Base-by-base conservation (phyloP, 2,113 vertebrate genomes). In the Clarias magur region DNA sequence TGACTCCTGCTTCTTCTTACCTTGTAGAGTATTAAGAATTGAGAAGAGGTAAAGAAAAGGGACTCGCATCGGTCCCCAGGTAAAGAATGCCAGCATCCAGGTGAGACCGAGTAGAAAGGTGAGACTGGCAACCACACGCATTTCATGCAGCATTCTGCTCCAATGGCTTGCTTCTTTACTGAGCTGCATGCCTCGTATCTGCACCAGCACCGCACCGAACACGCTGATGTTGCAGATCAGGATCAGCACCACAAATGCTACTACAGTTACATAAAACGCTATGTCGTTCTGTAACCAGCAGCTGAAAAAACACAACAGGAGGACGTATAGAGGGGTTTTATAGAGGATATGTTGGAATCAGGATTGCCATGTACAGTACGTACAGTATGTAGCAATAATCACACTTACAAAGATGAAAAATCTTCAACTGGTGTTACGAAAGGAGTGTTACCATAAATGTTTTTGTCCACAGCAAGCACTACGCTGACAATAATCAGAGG, bases 101-200 rank as follows among this genome's bases (percentile, higher is more conserved):
- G 96, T 97, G 90, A 99, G 94, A n/a, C 97, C 97, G 63, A 97
- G 92, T 84, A 99, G 94, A 82, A 97, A 94, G 0, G 95, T 96
- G 87, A 99, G 93, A 80, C 97, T 95, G 83, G 92, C 94, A 27
- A 95, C 94, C 1, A 94, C 95, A 92, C 93, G 96, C 88, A 97
- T 17, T 86, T 98, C 95, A 23, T 93, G 93, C 30, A 96, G 88
- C 13, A 94, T 88, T 17, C 21, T 13, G 0, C 0, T 3, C 38
- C 89, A 89, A 88, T 88, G 92, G 78, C 89, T 90, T 3, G 88
- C 90, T 2, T 27, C 87, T 70, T 91, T 95, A 88, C 94, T 96
- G 80, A 86, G 68, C 87, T 92, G 95, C 92, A 96, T 84, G 0
- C 84, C 91, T 85, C 92, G 94, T 85, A 97, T 95, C 92, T 98